These are phyloP conservation scores for Teinopalpus imperialis DNA, from an alignment of 2,888 invertebrate species.

Conservation along the genomic window DNA sequence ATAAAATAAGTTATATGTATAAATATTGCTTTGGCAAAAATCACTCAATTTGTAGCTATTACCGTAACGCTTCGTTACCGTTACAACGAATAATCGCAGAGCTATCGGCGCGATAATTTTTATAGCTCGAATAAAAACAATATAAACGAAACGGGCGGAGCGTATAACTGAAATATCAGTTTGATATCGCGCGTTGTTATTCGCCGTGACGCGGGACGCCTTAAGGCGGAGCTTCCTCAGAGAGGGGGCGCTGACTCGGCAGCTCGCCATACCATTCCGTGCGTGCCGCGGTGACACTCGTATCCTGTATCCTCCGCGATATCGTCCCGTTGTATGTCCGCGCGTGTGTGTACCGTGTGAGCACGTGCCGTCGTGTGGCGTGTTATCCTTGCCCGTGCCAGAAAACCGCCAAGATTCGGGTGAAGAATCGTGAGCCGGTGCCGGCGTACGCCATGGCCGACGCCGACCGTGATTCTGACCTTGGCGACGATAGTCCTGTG, in stretches of 20 bases:
- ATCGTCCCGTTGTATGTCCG: conserved; percentile 26
- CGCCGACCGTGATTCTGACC: conserved; percentile 86
- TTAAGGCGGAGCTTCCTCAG: conserved; percentile 62
- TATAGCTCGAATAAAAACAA: conserved; percentile 78
- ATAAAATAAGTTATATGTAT: too few species aligned
- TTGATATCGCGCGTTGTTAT: conserved; percentile 76
- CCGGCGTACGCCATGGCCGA: conserved; percentile 92
- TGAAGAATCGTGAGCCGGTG: conserved; percentile 93
- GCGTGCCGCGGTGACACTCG: conserved; percentile 58
- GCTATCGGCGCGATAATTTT: conserved; percentile 49
- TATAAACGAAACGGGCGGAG: conserved; percentile 71
- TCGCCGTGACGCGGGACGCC: conserved; percentile 74
- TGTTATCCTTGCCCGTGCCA: conserved; percentile 49
- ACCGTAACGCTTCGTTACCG: not conserved
- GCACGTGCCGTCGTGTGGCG: conserved; percentile 55
- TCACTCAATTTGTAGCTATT: too few species aligned
- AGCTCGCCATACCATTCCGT: conserved; percentile 60
- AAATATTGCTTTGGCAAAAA: too few species aligned
- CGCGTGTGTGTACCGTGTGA: conserved; percentile 38
- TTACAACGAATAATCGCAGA: conserved; percentile 8
- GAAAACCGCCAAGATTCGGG: conserved; percentile 90
- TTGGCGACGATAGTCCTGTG: conserved; percentile 88
- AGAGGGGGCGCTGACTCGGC: conserved; percentile 49
- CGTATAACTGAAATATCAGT: conserved; percentile 72
- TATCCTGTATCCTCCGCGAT: conserved; percentile 34